Evolutionary conservation across 2,113 vertebrate genomes (phyloP).

Genomic region (Rhizomys pruinosus): DNA sequence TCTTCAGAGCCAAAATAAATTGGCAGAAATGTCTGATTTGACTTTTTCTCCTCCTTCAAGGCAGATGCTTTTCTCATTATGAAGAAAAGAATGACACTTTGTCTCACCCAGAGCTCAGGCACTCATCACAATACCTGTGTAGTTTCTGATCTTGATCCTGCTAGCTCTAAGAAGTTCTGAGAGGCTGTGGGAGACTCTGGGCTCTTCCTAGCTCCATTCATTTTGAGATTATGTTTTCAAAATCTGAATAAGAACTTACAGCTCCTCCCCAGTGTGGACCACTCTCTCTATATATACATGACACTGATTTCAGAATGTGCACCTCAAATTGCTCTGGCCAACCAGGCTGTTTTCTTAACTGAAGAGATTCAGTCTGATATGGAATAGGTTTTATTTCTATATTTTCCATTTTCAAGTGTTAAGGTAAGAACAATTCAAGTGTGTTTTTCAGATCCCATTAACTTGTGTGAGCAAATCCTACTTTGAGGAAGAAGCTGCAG

Average conservation of each 20-base stretch:
- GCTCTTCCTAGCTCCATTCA: rapidly evolving
- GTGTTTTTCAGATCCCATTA: slow-evolving; percentile 1
- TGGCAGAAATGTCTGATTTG: slow-evolving; percentile 56
- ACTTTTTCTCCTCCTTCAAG: slow-evolving; percentile 70
- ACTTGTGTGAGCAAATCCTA: neutral
- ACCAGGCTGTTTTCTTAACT: neutral
- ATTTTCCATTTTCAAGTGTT: neutral
- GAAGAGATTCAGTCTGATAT: neutral
- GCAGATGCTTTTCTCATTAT: slow-evolving; percentile 53
- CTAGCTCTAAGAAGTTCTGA: neutral
- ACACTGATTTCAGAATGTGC: neutral
- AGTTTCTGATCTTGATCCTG: neutral
- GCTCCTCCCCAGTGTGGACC: neutral
- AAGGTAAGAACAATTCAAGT: slow-evolving; percentile 8
- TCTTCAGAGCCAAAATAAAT: slow-evolving; percentile 60
- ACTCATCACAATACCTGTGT: neutral
- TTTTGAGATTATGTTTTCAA: neutral
- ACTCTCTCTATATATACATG: too few species aligned
- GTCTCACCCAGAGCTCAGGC: slow-evolving; percentile 36
- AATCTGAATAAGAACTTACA: neutral
- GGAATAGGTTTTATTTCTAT: neutral
- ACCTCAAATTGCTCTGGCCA: neutral
- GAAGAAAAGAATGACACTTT: slow-evolving; percentile 63
- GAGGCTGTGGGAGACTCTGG: rapidly evolving
- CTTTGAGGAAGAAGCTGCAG: neutral